These are phyloP conservation scores for Sycobia sp. DNA, from an alignment of 1,140 invertebrate species.

Conservation along the genomic window DNA sequence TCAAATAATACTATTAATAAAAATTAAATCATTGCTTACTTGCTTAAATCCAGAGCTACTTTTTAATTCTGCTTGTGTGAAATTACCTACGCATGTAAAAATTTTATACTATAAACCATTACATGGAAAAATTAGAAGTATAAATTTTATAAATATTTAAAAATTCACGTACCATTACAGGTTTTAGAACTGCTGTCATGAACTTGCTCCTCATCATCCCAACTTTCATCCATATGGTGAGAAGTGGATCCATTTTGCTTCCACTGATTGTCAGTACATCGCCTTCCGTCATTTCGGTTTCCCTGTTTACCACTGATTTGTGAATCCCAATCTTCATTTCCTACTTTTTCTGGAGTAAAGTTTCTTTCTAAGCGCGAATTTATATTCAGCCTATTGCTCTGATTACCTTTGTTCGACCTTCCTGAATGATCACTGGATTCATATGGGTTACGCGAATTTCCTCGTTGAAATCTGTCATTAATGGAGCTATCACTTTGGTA, in stretches of 20 bases:
- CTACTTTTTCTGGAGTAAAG: constrained; percentile 36
- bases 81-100: not conserved
- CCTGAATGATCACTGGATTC: constrained; percentile 30
- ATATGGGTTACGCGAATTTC: constrained; percentile 28
- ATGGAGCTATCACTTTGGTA: constrained; percentile 18
- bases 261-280: constrained; percentile 14
- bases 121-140: too few species aligned
- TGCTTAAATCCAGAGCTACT: too few species aligned
- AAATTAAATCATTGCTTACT: too few species aligned
- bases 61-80: too few species aligned
- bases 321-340: constrained; percentile 46
- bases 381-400: constrained; percentile 19
- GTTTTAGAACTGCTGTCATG: constrained; percentile 1
- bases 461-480: constrained; percentile 38
- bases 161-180: constrained; percentile 1
- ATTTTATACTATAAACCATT: not conserved
- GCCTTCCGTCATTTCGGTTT: constrained; percentile 28
- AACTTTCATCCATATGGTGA: constrained; percentile 11
- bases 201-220: constrained; percentile 6
- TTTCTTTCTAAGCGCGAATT: constrained; percentile 34
- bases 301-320: constrained; percentile 37
- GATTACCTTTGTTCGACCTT: constrained; percentile 37
- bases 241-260: not conserved
- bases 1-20: too few species aligned
- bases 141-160: not conserved